These are phyloP conservation scores for Stenotaenia linearis DNA, from an alignment of 2,888 invertebrate genomes.

Conservation along the genomic window DNA sequence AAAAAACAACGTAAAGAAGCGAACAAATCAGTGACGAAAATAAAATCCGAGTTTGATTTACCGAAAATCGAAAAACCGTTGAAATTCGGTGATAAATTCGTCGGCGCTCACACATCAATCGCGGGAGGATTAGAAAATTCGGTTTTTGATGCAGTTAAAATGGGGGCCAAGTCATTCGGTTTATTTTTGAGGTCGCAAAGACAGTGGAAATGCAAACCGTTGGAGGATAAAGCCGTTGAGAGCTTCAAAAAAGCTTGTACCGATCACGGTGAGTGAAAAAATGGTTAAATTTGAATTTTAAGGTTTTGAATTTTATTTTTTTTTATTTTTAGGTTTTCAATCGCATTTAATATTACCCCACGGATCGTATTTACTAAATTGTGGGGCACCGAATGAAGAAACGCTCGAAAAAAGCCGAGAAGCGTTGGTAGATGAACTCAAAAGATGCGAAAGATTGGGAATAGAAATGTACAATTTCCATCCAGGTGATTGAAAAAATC, in stretches of 20 bases:
- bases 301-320: too few species aligned
- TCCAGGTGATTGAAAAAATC: constrained; percentile 44
- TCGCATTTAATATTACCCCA: constrained; percentile 44
- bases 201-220: constrained; percentile 45
- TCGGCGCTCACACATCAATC: constrained; percentile 2
- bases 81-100: background rate
- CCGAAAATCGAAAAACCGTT: background rate
- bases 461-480: constrained; percentile 51
- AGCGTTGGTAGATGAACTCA: constrained; percentile 49
- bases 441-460: constrained; percentile 49
- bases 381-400: constrained; percentile 48
- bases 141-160: constrained; percentile 42
- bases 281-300: background rate
- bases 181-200: constrained; percentile 46
- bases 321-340: constrained; percentile 42
- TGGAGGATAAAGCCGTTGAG: constrained; percentile 42
- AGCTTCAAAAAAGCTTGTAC: constrained; percentile 42
- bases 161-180: constrained; percentile 46
- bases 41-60: background rate
- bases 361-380: constrained; percentile 51
- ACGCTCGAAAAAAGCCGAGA: constrained; percentile 46
- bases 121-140: constrained; percentile 43
- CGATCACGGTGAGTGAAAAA: background rate
- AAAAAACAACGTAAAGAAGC: background rate
- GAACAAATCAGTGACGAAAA: background rate